These are phyloP conservation scores for Eulithis prunata DNA, from an alignment of 2,888 invertebrate species.

Conservation along the genomic window DNA sequence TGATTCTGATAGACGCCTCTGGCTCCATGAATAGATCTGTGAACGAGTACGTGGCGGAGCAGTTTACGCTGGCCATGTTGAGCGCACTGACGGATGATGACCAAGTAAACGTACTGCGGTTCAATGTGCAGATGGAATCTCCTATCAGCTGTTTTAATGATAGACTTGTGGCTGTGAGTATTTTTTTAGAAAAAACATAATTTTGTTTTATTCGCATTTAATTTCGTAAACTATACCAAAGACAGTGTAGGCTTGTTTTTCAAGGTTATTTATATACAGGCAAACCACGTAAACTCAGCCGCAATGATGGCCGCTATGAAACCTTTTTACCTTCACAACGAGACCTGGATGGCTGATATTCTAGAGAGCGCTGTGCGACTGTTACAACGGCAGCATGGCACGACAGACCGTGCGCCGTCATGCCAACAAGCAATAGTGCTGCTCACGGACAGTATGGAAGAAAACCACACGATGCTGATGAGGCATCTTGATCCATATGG, in stretches of 20 bases:
- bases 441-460: slow-evolving; percentile 70
- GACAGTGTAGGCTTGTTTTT: no score
- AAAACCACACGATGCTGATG: slow-evolving; percentile 63
- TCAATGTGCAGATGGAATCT: slow-evolving; percentile 66
- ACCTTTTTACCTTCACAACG: slow-evolving; percentile 56
- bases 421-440: slow-evolving; percentile 78
- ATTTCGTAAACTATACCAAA: neutral
- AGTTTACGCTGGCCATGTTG: slow-evolving; percentile 69
- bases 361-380: slow-evolving; percentile 60
- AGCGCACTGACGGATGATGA: slow-evolving; percentile 77
- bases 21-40: slow-evolving; percentile 76
- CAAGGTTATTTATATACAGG: slow-evolving; percentile 48
- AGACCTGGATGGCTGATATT: slow-evolving; percentile 62
- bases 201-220: no score
- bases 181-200: no score
- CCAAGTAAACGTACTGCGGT: slow-evolving; percentile 72
- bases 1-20: slow-evolving; percentile 73
- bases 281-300: slow-evolving; percentile 76
- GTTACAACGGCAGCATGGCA: slow-evolving; percentile 53
- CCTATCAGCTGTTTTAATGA: slow-evolving; percentile 73
- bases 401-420: slow-evolving; percentile 55
- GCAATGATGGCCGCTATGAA: slow-evolving; percentile 72
- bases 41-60: slow-evolving; percentile 63
- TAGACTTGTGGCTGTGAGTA: slow-evolving; percentile 69
- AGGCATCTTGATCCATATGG: slow-evolving; percentile 65